These are phyloP conservation scores for Eupithecia abbreviata DNA, from an alignment of 2,888 invertebrate species.

Conservation along the genomic window DNA sequence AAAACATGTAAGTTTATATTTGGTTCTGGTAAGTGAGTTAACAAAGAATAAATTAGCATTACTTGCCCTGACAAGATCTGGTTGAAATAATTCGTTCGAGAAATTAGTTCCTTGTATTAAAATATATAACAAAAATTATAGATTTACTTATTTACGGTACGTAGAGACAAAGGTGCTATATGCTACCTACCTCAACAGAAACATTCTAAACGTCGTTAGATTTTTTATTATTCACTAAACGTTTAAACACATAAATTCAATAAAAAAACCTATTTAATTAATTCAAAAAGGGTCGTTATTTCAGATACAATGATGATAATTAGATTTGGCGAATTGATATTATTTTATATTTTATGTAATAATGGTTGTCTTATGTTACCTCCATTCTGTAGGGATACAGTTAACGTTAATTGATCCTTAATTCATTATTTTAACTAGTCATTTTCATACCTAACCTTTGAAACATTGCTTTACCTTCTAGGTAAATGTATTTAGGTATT, in stretches of 20 bases:
- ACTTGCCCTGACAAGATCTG: background rate
- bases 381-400: background rate
- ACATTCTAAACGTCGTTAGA: background rate
- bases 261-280: background rate
- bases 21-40: background rate
- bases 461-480: constrained; percentile 53
- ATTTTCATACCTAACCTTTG: constrained; percentile 49
- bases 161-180: background rate
- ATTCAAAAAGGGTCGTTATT: background rate
- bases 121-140: background rate
- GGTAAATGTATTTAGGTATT: constrained; percentile 56
- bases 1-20: background rate
- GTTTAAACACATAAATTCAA: background rate
- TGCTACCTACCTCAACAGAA: background rate
- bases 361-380: constrained; percentile 2
- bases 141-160: background rate
- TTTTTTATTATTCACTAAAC: background rate
- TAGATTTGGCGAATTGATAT: background rate
- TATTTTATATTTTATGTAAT: background rate
- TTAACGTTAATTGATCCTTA: constrained; percentile 7
- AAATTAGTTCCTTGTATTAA: background rate
- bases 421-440: constrained; percentile 51
- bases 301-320: background rate
- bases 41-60: background rate
- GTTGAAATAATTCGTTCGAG: background rate